Conservation (phyloP, 2,888 invertebrate species). For the Sussaba pulchella region DNA sequence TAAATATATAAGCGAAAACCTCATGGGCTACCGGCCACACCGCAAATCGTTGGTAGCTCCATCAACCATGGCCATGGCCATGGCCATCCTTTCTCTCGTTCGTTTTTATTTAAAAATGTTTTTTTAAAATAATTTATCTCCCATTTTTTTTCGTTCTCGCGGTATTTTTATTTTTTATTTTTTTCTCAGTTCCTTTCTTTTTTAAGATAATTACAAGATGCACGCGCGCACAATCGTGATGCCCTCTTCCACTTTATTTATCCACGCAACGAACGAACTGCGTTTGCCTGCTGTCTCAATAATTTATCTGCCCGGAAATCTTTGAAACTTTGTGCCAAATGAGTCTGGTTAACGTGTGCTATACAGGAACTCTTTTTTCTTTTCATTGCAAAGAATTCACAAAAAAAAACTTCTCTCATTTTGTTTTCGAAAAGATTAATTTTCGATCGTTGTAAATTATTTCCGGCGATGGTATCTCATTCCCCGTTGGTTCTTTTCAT, state of each 20-base stretch:
- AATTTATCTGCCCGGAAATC: constrained; percentile 51
- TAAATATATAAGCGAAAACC: neutral
- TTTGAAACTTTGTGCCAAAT: neutral
- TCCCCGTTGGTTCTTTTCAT: no score
- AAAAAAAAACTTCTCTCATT: neutral
- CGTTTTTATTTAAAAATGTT: no score
- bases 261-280: constrained; percentile 31
- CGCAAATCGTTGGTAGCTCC: constrained; percentile 39
- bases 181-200: constrained; percentile 2
- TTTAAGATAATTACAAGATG: constrained; percentile 60
- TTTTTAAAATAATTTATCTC: no score
- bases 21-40: constrained; percentile 23
- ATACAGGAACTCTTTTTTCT: neutral
- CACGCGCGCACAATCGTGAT: constrained; percentile 44
- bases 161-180: constrained; percentile 11
- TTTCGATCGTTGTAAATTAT: no score
- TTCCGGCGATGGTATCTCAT: no score
- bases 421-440: no score
- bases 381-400: neutral
- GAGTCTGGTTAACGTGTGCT: neutral
- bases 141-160: neutral
- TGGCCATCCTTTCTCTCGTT: constrained; percentile 22
- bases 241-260: constrained; percentile 28
- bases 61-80: constrained; percentile 37
- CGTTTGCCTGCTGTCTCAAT: constrained; percentile 64